These are phyloP conservation scores for Ferdinandea cuprea DNA, from an alignment of 2,888 invertebrate genomes.

Conservation along the genomic window DNA sequence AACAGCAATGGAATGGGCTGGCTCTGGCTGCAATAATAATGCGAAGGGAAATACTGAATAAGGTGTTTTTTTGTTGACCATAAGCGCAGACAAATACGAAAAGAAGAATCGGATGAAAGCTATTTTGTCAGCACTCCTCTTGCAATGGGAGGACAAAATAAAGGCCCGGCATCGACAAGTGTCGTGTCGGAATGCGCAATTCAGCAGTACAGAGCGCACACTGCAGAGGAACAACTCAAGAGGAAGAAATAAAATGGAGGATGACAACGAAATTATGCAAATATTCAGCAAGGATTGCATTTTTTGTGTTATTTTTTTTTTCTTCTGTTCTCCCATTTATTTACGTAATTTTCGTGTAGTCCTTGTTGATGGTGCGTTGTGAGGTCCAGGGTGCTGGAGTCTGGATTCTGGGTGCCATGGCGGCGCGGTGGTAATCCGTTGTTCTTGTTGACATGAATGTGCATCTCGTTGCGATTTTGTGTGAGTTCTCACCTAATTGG, in stretches of 20 bases:
- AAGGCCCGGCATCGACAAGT: slow-evolving; percentile 52
- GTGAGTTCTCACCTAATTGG: slow-evolving; percentile 66
- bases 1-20: slow-evolving; percentile 38
- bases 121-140: slow-evolving; percentile 51
- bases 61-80: slow-evolving; percentile 11
- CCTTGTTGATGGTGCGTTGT: slow-evolving; percentile 53
- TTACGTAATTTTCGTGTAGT: slow-evolving; percentile 71
- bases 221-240: not conserved
- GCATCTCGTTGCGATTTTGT: slow-evolving; percentile 47
- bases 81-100: slow-evolving; percentile 27
- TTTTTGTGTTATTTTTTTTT: slow-evolving; percentile 74
- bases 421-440: slow-evolving; percentile 57
- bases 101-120: slow-evolving; percentile 54
- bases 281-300: slow-evolving; percentile 73
- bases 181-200: slow-evolving; percentile 53
- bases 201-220: slow-evolving; percentile 38
- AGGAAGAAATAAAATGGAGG: slow-evolving; percentile 35
- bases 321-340: slow-evolving; percentile 71
- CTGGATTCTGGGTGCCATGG: slow-evolving; percentile 9
- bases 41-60: slow-evolving; percentile 33
- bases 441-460: slow-evolving; percentile 64
- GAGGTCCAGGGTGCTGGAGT: not conserved
- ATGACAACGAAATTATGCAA: slow-evolving; percentile 73
- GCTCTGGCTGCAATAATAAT: slow-evolving; percentile 34
- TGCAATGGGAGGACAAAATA: slow-evolving; percentile 6